Evolutionary conservation across 2,888 invertebrate genomes (phyloP).

Genomic region (Oxytorus armatus): DNA sequence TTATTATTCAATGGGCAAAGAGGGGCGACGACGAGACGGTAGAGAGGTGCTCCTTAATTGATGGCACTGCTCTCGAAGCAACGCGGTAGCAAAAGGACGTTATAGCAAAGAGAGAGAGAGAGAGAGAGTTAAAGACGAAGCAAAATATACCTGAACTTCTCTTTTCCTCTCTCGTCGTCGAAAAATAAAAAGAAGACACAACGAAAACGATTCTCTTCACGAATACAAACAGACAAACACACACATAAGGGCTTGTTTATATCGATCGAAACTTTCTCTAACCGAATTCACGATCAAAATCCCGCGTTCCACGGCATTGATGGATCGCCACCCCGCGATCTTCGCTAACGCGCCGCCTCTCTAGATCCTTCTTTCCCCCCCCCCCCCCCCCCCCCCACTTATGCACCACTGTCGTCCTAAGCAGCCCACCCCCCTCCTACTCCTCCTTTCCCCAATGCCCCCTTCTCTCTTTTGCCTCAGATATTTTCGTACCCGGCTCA

Average conservation of each 20-base stretch:
- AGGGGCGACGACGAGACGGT: conserved; percentile 24
- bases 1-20: conserved; percentile 82
- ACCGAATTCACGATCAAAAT: conserved; percentile 83
- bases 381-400: conserved; percentile 56
- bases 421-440: conserved; percentile 11
- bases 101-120: conserved; percentile 27
- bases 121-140: conserved; percentile 37
- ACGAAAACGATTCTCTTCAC: conserved; percentile 48
- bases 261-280: conserved; percentile 75
- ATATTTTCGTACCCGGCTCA: conserved; percentile 73
- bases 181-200: conserved; percentile 30
- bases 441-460: neutral
- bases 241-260: conserved; percentile 80
- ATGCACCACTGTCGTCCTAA: conserved; percentile 55
- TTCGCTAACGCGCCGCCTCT: conserved; percentile 69
- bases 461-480: conserved; percentile 30
- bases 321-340: conserved; percentile 77
- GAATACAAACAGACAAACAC: conserved; percentile 64
- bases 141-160: conserved; percentile 35
- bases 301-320: conserved; percentile 82
- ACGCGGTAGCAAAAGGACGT: conserved; percentile 34
- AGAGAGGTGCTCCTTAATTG: conserved; percentile 83
- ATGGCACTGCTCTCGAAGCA: conserved; percentile 74
- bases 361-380: conserved; percentile 28
- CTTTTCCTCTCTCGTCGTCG: conserved; percentile 37